Conservation (phyloP, 2,113 vertebrate genomes). For the Oceanites oceanicus region DNA sequence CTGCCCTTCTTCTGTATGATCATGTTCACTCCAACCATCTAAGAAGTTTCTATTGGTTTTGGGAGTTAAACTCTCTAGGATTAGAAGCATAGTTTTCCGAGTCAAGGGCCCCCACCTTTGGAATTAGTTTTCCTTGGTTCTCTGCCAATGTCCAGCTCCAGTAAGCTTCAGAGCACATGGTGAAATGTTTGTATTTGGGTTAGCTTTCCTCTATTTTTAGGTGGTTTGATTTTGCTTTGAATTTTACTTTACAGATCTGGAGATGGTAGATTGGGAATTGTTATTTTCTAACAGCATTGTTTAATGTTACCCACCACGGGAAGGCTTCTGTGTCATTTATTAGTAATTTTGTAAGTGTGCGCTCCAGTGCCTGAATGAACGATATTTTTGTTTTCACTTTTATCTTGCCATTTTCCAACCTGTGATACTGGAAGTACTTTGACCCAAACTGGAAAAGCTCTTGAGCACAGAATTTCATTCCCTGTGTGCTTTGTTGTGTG, state of each 20-base stretch:
- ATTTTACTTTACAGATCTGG: not conserved
- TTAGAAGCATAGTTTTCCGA: not conserved
- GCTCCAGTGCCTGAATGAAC: not conserved
- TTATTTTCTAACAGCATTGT: not conserved
- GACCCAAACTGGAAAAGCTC: not conserved
- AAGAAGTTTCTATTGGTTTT: not conserved
- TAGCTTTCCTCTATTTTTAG: constrained; percentile 6
- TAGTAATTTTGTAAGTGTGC: not conserved
- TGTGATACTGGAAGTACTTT: not conserved
- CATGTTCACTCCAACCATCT: not conserved
- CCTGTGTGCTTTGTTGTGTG: not conserved
- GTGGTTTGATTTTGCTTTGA: not conserved
- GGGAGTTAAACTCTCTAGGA: not conserved
- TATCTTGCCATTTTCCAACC: not conserved
- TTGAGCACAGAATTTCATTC: not conserved
- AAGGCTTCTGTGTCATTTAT: not conserved
- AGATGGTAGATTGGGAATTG: not conserved
- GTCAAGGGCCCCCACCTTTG: not conserved
- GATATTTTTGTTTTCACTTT: not conserved
- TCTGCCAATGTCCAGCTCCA: constrained; percentile 9
- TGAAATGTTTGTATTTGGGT: constrained; percentile 3
- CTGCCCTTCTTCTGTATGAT: not conserved
- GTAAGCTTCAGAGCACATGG: not conserved
- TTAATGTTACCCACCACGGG: not conserved
- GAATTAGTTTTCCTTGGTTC: constrained; percentile 28